Evolutionary conservation across 2,888 invertebrate genomes (phyloP), one percentile per base, ranked within the genome.

Genomic region (Drosophila prolongata): DNA sequence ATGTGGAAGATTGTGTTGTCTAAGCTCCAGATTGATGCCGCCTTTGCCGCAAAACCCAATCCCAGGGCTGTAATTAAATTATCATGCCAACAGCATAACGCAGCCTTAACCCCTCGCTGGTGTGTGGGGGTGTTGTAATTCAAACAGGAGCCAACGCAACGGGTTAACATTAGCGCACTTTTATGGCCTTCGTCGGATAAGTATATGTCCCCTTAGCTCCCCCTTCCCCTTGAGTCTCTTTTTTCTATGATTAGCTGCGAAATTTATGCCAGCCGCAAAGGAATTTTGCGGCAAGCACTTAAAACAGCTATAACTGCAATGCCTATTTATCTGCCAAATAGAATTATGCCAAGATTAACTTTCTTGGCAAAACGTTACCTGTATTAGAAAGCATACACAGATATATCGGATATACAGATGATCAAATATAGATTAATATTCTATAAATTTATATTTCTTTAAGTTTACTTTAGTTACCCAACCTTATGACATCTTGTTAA

Each of bases 151-250:
- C 64, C 66, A 56, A 62, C 65, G 61, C 77, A 85, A 83, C 73
- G 84, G 79, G 82, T 82, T 82, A 80, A 83, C 84, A 85, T 85
- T 85, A 85, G 83, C 86, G 81, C 83, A 79, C 76, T 84, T 83
- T 84, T 86, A 84, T 86, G 83, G 77, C 74, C 79, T 66, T 60
- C 72, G 53, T 61, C 68, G 86, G 83, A 83, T 85, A 84, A 83
- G 79, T 79, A 70, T 66, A 53, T 57, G 61, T 52, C 49, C 27
- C n/a, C 34, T 11, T 35, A 16, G 24, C 24, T 5, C 11, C 37
- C 44, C 24, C 14, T 5, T 34, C 43, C 19, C 38, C 38, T 52
- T 38, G 19, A 47, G 61, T 57, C 35, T 50, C 40, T 53, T 34
- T 70, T 40, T 52, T 46, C 59, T 79, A 78, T 84, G 81, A 82